Conservation (phyloP, 2,797 vertebrate genomes). For the Dryobates pubescens region DNA sequence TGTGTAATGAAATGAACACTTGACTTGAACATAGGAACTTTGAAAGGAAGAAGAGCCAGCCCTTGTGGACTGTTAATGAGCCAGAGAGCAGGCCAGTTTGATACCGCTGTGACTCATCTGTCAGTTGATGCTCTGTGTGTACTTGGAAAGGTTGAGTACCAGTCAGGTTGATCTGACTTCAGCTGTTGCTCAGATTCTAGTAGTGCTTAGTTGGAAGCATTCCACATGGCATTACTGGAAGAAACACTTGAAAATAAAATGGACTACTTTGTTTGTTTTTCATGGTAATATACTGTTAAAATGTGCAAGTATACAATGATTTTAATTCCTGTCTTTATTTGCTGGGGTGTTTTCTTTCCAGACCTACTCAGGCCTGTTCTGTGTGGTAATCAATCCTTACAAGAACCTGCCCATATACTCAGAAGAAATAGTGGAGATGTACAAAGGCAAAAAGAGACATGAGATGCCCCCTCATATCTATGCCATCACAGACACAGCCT, state of each 20-base stretch:
- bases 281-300: neutral
- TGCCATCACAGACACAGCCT: slow-evolving; percentile 96
- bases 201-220: neutral
- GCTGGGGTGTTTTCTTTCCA: slow-evolving; percentile 50
- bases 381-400: slow-evolving; percentile 98
- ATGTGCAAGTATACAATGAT: neutral
- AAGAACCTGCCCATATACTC: slow-evolving; percentile 99
- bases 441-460: slow-evolving; percentile 98
- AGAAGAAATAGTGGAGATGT: slow-evolving; percentile 98
- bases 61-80: neutral
- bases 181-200: neutral
- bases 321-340: slow-evolving; percentile 13
- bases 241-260: neutral
- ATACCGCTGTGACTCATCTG: neutral
- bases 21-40: neutral
- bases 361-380: slow-evolving; percentile 98
- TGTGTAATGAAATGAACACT: neutral
- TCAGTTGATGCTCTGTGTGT: neutral
- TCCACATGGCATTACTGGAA: neutral
- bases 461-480: slow-evolving; percentile 99
- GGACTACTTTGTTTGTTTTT: neutral
- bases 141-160: neutral
- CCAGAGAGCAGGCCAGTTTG: neutral
- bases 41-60: neutral
- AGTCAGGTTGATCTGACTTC: neutral